Percentiles rank a stretch among this genome's conserved stretches.
Evolutionary conservation across 2,797 vertebrate species (phyloP).

Genomic region (Sebastes itinus): DNA sequence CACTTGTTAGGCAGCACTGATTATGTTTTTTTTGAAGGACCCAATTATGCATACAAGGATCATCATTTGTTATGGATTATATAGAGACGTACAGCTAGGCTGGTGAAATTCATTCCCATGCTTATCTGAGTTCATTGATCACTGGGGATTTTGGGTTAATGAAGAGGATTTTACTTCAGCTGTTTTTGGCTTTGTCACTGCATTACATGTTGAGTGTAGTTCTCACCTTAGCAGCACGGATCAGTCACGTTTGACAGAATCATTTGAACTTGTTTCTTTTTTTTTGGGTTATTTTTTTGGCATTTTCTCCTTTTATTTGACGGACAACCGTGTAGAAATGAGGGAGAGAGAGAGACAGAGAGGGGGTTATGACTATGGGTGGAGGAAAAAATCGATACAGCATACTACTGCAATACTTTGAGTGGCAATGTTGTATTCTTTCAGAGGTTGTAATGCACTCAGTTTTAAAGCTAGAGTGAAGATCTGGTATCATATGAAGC

Average conservation of each 20-base stretch:
- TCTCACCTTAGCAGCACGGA: background rate
- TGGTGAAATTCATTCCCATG: background rate
- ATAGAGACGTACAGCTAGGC: background rate
- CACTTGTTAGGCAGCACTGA: background rate
- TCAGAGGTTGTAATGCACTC: no score
- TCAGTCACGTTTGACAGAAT: background rate
- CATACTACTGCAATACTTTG: no score
- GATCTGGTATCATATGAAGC: no score
- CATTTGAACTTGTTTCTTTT: background rate
- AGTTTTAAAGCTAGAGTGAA: no score
- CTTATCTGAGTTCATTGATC: slow-evolving; percentile 10
- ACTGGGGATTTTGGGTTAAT: background rate
- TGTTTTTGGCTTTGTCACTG: no score
- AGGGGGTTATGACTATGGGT: no score
- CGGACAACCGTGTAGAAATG: no score
- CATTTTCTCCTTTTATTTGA: no score
- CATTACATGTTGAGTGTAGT: background rate
- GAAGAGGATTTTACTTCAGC: no score
- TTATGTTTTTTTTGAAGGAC: background rate
- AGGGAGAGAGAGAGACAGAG: background rate
- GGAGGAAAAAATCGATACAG: no score
- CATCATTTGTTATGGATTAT: background rate
- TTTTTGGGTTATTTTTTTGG: background rate
- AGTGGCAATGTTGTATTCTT: no score
- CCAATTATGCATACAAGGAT: slow-evolving; percentile 3